Conservation (phyloP, 2,888 invertebrate genomes). For the Petrolisthes manimaculis region DNA sequence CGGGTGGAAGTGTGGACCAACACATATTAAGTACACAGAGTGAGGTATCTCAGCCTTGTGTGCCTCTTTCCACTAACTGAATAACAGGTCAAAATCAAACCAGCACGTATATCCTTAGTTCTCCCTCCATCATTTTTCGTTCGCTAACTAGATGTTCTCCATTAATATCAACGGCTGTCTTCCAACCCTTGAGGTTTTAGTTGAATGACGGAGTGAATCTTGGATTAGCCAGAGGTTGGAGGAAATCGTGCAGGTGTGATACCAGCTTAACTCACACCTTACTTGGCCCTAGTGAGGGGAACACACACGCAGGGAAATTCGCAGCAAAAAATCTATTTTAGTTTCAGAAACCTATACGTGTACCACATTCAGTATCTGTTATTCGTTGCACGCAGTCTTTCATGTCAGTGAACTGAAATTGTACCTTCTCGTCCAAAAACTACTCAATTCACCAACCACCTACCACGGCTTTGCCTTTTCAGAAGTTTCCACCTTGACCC, state of each 20-base stretch:
- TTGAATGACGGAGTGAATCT: no score
- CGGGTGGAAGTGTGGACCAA: no score
- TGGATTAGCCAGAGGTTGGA: no score
- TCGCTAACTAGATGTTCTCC: no score
- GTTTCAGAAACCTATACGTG: conserved; percentile 38
- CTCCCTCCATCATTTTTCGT: no score
- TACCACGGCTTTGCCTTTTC: no score
- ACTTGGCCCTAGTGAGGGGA: conserved; percentile 15
- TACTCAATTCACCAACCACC: no score
- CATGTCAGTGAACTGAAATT: conserved; percentile 20
- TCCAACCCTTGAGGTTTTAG: no score
- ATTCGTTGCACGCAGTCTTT: conserved; percentile 50
- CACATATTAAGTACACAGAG: conserved; percentile 2
- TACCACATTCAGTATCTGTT: conserved; percentile 30
- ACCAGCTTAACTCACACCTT: conserved; percentile 5
- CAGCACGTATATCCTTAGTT: no score
- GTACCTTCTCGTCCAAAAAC: background rate
- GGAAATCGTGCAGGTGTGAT: background rate
- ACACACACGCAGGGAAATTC: conserved; percentile 19
- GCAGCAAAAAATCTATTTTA: conserved; percentile 19
- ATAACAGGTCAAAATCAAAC: background rate
- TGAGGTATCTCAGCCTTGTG: conserved; percentile 49
- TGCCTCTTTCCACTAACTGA: conserved; percentile 8
- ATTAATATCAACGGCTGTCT: no score
- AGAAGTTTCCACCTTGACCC: no score